These are phyloP conservation scores for Drosophila anomalata DNA, from an alignment of 2,888 invertebrate species.

Conservation along the genomic window DNA sequence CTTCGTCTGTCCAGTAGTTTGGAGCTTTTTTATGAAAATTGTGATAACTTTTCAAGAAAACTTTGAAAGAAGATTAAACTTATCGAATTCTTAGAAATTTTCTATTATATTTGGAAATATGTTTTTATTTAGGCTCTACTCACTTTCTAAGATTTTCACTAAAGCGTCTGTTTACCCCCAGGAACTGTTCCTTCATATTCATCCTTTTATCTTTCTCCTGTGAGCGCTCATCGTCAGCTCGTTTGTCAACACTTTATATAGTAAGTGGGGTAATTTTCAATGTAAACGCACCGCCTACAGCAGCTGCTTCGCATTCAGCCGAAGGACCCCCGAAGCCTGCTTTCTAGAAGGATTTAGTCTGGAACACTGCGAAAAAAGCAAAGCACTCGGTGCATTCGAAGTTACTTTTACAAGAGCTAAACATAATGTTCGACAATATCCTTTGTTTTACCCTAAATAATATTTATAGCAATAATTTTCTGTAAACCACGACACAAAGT, in stretches of 20 bases:
- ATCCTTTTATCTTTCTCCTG: constrained; percentile 13
- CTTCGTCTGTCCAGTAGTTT: background rate
- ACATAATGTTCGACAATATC: no score
- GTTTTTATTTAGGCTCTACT: background rate
- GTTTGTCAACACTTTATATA: constrained; percentile 54
- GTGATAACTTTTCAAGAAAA: background rate
- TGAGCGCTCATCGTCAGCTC: constrained; percentile 43
- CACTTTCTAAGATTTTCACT: background rate
- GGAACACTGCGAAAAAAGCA: background rate
- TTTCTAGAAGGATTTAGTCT: background rate
- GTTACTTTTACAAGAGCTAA: no score
- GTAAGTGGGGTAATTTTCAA: constrained; percentile 80
- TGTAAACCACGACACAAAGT: no score
- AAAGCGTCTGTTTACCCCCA: background rate
- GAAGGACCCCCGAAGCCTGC: constrained; percentile 1
- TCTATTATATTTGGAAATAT: background rate
- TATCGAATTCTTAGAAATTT: background rate
- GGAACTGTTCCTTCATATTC: background rate
- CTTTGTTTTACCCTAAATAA: no score
- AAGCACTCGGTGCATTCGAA: no score
- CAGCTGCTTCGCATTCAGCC: constrained; percentile 44
- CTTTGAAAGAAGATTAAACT: background rate
- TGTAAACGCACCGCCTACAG: constrained; percentile 76
- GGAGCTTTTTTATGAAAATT: background rate
- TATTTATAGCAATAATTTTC: no score